These are phyloP conservation scores for Sylvietta virens DNA, from an alignment of 2,113 vertebrate genomes.

Conservation along the genomic window DNA sequence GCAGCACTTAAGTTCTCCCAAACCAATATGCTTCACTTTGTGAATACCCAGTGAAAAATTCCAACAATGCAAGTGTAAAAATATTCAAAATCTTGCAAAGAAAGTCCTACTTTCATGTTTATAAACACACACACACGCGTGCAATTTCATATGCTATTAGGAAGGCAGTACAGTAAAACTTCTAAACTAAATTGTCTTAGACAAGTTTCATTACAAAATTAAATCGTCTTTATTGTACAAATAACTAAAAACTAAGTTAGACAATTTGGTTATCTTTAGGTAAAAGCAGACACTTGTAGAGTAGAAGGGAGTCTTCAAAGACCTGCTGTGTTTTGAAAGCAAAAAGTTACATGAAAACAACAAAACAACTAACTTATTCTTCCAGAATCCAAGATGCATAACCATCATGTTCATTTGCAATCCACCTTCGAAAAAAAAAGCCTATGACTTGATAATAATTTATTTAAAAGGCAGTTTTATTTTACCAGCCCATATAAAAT, in stretches of 20 bases:
- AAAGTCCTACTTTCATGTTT: not conserved
- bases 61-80: not conserved
- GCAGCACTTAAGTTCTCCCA: not conserved
- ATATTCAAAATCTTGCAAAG: not conserved
- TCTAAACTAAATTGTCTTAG: not conserved
- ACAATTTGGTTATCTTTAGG: not conserved
- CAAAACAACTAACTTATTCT: not conserved
- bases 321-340: not conserved
- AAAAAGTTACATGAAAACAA: not conserved
- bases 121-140: rapidly evolving
- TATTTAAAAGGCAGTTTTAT: not conserved
- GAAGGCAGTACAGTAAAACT: not conserved
- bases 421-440: not conserved
- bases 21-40: not conserved
- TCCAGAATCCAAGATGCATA: not conserved
- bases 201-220: not conserved
- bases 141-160: not conserved
- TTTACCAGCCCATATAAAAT: not conserved
- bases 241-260: not conserved
- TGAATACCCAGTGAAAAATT: not conserved
- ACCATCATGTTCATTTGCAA: not conserved
- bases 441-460: not conserved
- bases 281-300: not conserved
- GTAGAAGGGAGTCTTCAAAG: not conserved
- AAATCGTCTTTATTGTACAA: not conserved